These are phyloP conservation scores for Proisotoma minuta DNA, from an alignment of 2,888 invertebrate species.

Conservation along the genomic window DNA sequence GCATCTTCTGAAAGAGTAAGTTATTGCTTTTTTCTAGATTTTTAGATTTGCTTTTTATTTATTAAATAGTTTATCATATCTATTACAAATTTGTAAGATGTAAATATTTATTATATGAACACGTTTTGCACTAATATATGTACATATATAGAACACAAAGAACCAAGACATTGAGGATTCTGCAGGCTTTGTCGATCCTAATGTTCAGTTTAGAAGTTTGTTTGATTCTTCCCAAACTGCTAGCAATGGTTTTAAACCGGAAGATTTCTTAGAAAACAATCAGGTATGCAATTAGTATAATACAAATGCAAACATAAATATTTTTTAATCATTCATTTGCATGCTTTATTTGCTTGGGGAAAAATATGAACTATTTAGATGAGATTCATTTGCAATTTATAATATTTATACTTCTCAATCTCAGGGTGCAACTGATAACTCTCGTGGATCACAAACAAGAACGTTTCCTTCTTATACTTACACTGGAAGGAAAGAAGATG, in stretches of 20 bases:
- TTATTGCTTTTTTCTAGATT: background rate
- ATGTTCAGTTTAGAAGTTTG: conserved; percentile 47
- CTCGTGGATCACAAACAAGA: conserved; percentile 44
- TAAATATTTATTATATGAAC: background rate
- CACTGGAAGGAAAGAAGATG: conserved; percentile 37
- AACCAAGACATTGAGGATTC: conserved; percentile 33
- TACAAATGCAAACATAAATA: too few species aligned
- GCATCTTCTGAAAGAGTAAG: conserved; percentile 40
- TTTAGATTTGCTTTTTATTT: conserved; percentile 3
- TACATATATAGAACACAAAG: conserved; percentile 14
- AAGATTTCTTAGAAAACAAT: conserved; percentile 50
- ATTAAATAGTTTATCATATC: too few species aligned
- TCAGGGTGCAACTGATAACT: conserved; percentile 20
- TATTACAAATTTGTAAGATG: too few species aligned
- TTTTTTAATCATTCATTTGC: too few species aligned
- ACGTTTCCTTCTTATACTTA: conserved; percentile 45
- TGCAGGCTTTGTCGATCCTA: conserved; percentile 48
- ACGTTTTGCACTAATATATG: background rate
- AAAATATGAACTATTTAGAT: too few species aligned
- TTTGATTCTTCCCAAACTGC: conserved; percentile 47
- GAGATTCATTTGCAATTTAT: background rate
- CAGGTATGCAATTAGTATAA: conserved; percentile 26
- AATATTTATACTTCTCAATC: background rate
- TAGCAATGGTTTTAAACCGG: conserved; percentile 47
- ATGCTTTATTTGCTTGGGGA: too few species aligned